Evolutionary conservation across 2,113 vertebrate genomes (phyloP).

Genomic region (Xenopus laevis): DNA sequence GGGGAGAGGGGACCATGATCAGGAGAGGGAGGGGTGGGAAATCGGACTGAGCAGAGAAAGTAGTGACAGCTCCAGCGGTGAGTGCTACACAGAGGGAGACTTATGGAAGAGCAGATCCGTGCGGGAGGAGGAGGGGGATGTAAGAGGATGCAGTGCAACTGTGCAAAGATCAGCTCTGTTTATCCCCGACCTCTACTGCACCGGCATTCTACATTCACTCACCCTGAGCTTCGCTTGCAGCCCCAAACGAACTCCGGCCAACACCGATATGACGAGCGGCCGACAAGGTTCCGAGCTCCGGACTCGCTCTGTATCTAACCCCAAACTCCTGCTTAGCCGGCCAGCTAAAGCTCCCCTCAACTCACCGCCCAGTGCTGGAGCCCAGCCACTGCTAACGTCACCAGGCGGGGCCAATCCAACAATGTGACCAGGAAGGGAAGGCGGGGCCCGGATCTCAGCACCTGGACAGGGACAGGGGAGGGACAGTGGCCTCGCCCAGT

Average conservation of each 20-base stretch:
- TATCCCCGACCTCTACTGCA: background rate
- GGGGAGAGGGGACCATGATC: constrained; percentile 18
- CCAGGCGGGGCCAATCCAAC: background rate
- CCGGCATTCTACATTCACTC: background rate
- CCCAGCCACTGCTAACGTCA: constrained; percentile 22
- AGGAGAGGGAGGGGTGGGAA: constrained; percentile 4
- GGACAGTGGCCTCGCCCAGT: background rate
- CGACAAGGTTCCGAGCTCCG: too few relatives aligned
- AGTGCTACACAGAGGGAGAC: background rate
- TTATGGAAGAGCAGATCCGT: background rate
- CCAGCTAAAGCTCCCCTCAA: constrained; percentile 2
- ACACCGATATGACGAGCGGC: too few relatives aligned
- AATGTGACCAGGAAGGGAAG: constrained; percentile 2
- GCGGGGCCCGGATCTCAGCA: background rate
- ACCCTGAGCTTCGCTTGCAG: constrained; percentile 5
- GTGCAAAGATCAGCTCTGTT: background rate
- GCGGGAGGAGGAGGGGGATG: background rate
- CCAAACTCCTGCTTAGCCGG: constrained; percentile 13
- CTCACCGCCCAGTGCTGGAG: constrained; percentile 14
- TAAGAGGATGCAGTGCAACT: background rate
- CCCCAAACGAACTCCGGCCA: background rate
- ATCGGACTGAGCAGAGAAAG: background rate
- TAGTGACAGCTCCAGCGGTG: too few relatives aligned
- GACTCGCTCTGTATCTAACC: constrained; percentile 7
- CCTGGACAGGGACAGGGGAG: background rate